Percentiles rank a stretch among this genome's conserved stretches.
These are phyloP conservation scores for Trachemys scripta DNA, from an alignment of 2,113 vertebrate species.

Conservation along the genomic window DNA sequence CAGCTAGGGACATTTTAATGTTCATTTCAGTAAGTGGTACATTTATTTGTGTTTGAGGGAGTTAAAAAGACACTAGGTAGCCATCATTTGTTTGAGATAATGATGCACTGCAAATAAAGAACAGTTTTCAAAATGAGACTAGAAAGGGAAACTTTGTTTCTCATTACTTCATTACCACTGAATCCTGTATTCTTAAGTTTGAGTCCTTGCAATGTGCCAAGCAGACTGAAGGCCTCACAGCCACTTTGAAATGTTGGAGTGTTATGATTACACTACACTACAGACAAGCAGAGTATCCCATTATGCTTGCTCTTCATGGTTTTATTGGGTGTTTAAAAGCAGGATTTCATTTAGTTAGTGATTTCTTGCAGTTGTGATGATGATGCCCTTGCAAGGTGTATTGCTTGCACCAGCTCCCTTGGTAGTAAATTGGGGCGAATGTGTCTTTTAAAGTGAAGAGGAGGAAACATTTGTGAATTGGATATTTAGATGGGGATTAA, in stretches of 20 bases:
- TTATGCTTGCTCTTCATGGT: not conserved
- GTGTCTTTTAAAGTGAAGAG: rapidly evolving
- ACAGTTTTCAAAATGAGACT: conserved; percentile 33
- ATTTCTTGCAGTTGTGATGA: not conserved
- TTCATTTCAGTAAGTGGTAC: conserved; percentile 12
- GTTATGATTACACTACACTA: not conserved
- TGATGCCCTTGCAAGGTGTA: not conserved
- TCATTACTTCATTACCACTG: not conserved
- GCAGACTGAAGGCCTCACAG: not conserved
- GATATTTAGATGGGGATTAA: not conserved
- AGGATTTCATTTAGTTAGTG: not conserved
- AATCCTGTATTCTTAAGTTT: not conserved
- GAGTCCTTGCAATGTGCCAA: not conserved
- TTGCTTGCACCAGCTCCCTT: not conserved
- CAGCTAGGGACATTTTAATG: not conserved
- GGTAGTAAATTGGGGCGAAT: not conserved
- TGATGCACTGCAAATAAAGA: conserved; percentile 16
- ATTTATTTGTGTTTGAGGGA: conserved; percentile 2
- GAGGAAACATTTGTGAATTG: not conserved
- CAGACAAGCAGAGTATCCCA: not conserved
- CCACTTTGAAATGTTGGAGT: not conserved
- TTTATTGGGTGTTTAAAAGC: not conserved
- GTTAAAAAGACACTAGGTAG: not conserved
- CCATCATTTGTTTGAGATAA: not conserved
- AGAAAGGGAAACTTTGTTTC: conserved; percentile 41